phyloP scores from a whole-genome alignment of 1,140 invertebrate genomes.

The Andrena cerasifolii region DNA sequence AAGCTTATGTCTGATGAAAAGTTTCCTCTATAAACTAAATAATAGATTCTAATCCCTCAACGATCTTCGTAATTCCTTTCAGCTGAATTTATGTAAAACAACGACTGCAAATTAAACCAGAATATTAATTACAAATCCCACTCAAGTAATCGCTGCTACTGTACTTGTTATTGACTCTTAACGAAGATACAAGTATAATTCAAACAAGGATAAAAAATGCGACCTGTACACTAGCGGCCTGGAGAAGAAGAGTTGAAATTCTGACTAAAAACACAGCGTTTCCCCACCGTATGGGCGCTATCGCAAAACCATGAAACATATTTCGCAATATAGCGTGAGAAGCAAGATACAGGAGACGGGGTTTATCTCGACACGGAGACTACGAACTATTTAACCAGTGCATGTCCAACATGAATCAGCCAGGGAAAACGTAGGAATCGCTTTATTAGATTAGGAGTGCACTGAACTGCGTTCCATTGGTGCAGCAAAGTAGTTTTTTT shows the following conservation, averaged over 20 bases:
- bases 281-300: neutral
- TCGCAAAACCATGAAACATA: neutral
- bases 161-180: too few species aligned
- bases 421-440: slow-evolving; percentile 3
- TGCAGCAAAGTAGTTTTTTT: too few species aligned
- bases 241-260: too few species aligned
- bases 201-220: too few species aligned
- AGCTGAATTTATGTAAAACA: neutral
- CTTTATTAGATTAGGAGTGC: slow-evolving; percentile 14
- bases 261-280: neutral
- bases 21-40: too few species aligned
- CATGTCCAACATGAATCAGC: neutral
- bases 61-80: neutral
- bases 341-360: neutral
- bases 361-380: slow-evolving; percentile 4
- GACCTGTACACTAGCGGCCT: too few species aligned
- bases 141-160: too few species aligned
- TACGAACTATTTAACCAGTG: neutral
- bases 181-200: too few species aligned
- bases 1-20: too few species aligned
- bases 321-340: neutral
- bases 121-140: too few species aligned
- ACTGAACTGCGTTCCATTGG: neutral
- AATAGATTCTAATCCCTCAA: neutral
- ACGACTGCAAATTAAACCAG: too few species aligned